These are phyloP conservation scores for Sarcophaga rosellei DNA, from an alignment of 2,888 invertebrate species.

Conservation along the genomic window DNA sequence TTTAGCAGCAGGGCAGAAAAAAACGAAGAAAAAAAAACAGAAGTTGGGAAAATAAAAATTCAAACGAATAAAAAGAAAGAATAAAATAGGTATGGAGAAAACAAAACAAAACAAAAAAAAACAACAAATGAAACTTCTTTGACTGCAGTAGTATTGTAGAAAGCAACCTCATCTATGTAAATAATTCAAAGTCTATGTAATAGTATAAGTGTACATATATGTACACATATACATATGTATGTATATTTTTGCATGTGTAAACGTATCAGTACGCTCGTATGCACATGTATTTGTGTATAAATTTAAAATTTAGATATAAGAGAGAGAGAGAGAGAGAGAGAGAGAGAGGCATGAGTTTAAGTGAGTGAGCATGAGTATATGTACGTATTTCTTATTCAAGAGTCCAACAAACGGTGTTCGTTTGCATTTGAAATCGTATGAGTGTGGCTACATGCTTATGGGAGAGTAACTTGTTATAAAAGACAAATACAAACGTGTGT, in stretches of 20 bases:
- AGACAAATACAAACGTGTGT: slow-evolving; percentile 39
- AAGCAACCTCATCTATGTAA: slow-evolving; percentile 58
- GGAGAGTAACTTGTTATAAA: slow-evolving; percentile 42
- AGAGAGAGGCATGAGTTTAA: neutral
- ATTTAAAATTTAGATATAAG: too few relatives aligned
- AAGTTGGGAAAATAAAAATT: neutral
- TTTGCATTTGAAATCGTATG: slow-evolving; percentile 8
- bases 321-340: too few relatives aligned
- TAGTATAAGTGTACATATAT: neutral
- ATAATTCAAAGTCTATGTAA: slow-evolving; percentile 10
- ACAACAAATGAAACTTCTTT: slow-evolving; percentile 36
- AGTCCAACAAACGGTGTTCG: neutral
- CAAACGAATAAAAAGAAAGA: neutral
- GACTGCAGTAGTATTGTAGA: slow-evolving; percentile 33
- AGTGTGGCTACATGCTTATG: slow-evolving; percentile 17
- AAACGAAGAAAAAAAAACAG: neutral
- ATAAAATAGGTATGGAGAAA: neutral
- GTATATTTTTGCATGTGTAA: neutral
- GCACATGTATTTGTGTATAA: neutral
- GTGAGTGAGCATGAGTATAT: slow-evolving; percentile 4
- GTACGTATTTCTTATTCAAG: neutral
- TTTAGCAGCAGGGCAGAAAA: neutral
- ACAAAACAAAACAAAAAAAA: slow-evolving; percentile 7
- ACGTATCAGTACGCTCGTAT: neutral
- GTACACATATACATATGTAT: too few relatives aligned